Base-by-base conservation (phyloP, 2,888 invertebrate genomes). In the Choreutis nemorana region DNA sequence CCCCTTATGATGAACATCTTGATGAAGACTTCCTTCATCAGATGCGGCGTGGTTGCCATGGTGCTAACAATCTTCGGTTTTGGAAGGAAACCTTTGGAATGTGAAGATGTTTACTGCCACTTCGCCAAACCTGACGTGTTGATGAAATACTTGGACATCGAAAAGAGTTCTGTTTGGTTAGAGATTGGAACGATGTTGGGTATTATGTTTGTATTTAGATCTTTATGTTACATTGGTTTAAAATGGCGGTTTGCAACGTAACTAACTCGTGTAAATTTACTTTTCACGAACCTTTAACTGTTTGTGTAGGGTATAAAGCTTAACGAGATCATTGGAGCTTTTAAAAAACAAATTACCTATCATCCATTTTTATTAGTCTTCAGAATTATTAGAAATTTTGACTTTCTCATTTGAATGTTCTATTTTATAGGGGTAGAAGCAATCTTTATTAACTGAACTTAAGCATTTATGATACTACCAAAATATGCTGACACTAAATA, bases 11-110 rank as follows among this genome's bases (percentile, higher is more conserved):
- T 87, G 83, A 81, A 83, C 51, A 57, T 83, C 3, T 40, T 85
- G 3, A 85, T 87, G 83, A 85, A 84, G 51, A 77, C 81, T 3
- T 87, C 86, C 13, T 87, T 85, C 58, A 80, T 87, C 39, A 75
- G 87, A 11, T 83, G 85, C 38, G 86, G 85, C 1, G 83, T 85
- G 2, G 85, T 86, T 8, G 83, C 84, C 1, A 65, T 86, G 52
- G 75, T 86, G 0, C 51, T 87, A 2, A 80, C 83, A 0, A 75
- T 87, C 3, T 87, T 87, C 49, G 87, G 87, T 4, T 83, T 84
- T 37, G 78, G 78, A 30, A 66, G 87, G 7, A 61, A 70, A 23
- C 71, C 75, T 2, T 51, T 87, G 3, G 66, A 81, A 2, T 87
- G 87, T 45, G 51, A 66, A 8, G 83, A 84, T 1, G 59, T 84